Percentiles rank a stretch among this genome's conserved stretches.
These are phyloP conservation scores for Parnassius orleans DNA, from an alignment of 2,888 invertebrate species.

Conservation along the genomic window DNA sequence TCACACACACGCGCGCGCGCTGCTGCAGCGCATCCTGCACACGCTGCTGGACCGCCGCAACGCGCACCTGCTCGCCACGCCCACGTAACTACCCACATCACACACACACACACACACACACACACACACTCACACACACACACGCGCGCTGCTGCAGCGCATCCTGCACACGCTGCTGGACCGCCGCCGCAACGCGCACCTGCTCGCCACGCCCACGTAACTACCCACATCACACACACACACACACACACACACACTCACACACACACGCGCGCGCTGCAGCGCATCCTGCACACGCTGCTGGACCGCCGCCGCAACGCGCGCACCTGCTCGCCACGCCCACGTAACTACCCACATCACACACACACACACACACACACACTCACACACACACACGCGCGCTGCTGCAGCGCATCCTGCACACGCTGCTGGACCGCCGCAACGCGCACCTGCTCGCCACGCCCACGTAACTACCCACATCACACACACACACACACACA, in stretches of 20 bases:
- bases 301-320: constrained; percentile 93
- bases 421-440: constrained; percentile 95
- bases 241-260: too few species aligned
- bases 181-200: constrained; percentile 89
- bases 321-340: constrained; percentile 83
- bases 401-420: constrained; percentile 89
- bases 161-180: constrained; percentile 98
- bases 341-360: constrained; percentile 50
- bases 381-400: constrained; percentile 79
- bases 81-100: constrained; percentile 57
- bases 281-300: constrained; percentile 96
- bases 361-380: constrained; percentile 82
- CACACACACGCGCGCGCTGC: constrained; percentile 51
- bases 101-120: constrained; percentile 70
- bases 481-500: constrained; percentile 55
- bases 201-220: constrained; percentile 80
- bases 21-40: constrained; percentile 69
- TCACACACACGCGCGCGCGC: not conserved
- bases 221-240: constrained; percentile 28
- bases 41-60: constrained; percentile 94
- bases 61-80: constrained; percentile 82
- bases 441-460: constrained; percentile 84
- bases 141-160: constrained; percentile 88
- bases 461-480: constrained; percentile 59
- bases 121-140: constrained; percentile 91